Base-by-base conservation (phyloP, 2,797 vertebrate genomes). In the Eupleurogrammus muticus region DNA sequence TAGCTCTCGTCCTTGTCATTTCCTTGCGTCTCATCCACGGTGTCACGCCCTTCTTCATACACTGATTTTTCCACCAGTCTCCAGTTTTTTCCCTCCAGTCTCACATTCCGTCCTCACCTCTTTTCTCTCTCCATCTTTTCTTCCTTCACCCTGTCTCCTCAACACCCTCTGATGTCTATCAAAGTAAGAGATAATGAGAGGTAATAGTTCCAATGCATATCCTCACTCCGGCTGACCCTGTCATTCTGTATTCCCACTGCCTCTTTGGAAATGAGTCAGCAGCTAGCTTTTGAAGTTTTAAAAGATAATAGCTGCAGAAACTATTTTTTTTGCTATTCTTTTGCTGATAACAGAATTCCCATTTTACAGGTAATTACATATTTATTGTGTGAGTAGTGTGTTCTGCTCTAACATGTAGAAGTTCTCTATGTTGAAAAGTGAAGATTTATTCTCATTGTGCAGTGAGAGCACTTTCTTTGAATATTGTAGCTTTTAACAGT, bases 141-240 rank as follows among this genome's bases (percentile, higher is more conserved):
- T 36, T 35, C 73, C 65, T 62, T 48, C 48, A 40, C 21, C 50
- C 42, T 21, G 38, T 36, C 68, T 70, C 50, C 54, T 59, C 20
- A 24, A 56, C 34, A 21, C 49, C 54, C 36, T 71, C 69, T 61
- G 44, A 59, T 62, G 58, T 79, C 75, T 54, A 46, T 81, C 66
- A 80, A 63, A 72, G 23, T 48, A 12, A 0, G 24, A 23, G 28
- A 70, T 72, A 80, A 79, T 54, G 66, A 81, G 55, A 66, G 48
- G 20, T 62, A 56, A 49, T 63, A 57, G 53, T 78, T 80, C 70
- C 8, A 2, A 9, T 53, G 51, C 53, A 61, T 48, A 20, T 35
- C 19, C 44, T 59, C 56, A 16, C 40, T 19, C 23, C 20, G 36
- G 12, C 24, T 4, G 7, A 47, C 1, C 32, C 57, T 59, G 23